Percentiles rank a stretch among this genome's conserved stretches.
These are phyloP conservation scores for Gopherus flavomarginatus DNA, from an alignment of 2,113 vertebrate genomes.

Conservation along the genomic window DNA sequence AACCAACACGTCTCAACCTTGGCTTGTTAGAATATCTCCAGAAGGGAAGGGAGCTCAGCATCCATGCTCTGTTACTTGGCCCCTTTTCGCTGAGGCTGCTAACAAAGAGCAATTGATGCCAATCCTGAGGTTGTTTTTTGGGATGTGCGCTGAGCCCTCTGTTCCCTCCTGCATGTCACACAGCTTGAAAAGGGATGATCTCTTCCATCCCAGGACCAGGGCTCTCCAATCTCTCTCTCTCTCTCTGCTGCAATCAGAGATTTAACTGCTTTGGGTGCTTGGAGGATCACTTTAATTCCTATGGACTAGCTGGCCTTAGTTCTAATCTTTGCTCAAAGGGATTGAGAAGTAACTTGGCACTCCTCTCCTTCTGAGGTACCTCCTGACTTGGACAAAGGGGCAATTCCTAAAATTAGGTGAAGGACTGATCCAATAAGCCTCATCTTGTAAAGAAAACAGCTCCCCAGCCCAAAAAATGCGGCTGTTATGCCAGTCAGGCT, in stretches of 20 bases:
- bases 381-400: conserved; percentile 14
- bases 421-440: conserved; percentile 44
- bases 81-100: background rate
- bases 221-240: background rate
- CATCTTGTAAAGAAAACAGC: conserved; percentile 28
- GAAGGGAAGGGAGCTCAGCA: background rate
- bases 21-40: background rate
- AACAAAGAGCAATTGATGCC: background rate
- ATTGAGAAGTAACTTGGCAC: conserved; percentile 36
- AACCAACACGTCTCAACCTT: background rate
- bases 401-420: conserved; percentile 51
- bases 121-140: background rate
- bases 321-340: conserved; percentile 54
- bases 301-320: conserved; percentile 18
- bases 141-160: fast-evolving
- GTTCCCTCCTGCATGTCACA: background rate
- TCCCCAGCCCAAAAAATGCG: background rate
- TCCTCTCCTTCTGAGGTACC: conserved; percentile 51
- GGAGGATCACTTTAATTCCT: background rate
- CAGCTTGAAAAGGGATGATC: background rate
- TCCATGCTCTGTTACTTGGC: background rate
- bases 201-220: background rate
- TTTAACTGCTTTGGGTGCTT: background rate
- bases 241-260: background rate
- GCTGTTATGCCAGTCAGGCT: background rate